Base-by-base conservation (phyloP, 2,888 invertebrate species). In the Drosophila dives region DNA sequence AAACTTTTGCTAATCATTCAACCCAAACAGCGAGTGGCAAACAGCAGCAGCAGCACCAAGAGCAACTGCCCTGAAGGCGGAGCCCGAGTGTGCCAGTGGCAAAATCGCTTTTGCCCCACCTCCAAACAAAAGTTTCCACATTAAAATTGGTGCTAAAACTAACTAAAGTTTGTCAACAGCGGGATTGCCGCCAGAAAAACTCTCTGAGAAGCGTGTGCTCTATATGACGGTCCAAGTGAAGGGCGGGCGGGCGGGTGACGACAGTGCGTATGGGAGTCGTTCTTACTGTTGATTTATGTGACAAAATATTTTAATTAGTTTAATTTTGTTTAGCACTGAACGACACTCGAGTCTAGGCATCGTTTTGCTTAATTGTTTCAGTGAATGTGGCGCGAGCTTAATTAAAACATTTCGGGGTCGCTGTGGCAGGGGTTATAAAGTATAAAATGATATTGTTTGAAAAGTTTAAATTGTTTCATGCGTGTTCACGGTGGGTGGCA, bases 111-210 rank as follows among this genome's bases (percentile, higher is more conserved):
- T 42, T 55, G 60, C 42, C 62, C 64, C 49, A 20, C n/a, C 12
- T 38, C 15, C 11, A 17, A n/a, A 33, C 48, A 64, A 84, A 83
- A 85, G 72, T 86, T 85, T 89, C 48, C 72, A 77, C 89, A 85
- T 89, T 85, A 86, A 85, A 89, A 86, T 86, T 89, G 89, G 76
- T 84, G 84, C 81, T 83, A 83, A 89, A 85, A 86, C 89, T 86
- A 86, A 81, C 73, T n/a, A 74, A 89, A 85, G 62, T 85, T 89
- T 81, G 79, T 69, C 73, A 78, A 50, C 48, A 38, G 60, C 42
- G 49, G 51, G 42, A 61, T 56, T 48, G 64, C 45, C 62, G 23
- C 42, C 29, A 38, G 55, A 55, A 42, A 60, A 55, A 45, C 63
- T 40, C 29, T 29, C 42, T 17, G 32, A 33, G 33, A 50, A 32